These are phyloP conservation scores for Bucco capensis DNA, from an alignment of 2,113 vertebrate species.

Conservation along the genomic window DNA sequence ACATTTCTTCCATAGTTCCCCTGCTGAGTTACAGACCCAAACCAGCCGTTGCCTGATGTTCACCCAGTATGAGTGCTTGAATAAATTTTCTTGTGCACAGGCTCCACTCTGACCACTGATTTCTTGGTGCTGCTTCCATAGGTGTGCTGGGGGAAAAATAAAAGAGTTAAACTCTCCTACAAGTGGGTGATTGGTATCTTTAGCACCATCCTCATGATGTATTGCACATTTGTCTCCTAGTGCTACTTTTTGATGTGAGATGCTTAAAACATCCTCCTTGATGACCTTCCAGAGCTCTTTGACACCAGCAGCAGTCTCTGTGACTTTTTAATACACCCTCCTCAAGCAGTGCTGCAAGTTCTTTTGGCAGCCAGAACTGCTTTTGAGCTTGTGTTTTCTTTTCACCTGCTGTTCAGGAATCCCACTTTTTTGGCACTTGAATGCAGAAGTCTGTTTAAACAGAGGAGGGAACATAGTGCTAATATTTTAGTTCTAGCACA, in stretches of 20 bases:
- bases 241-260: background rate
- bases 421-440: conserved; percentile 17
- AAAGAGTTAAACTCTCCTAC: background rate
- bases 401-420: conserved; percentile 63
- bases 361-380: conserved; percentile 22
- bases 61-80: background rate
- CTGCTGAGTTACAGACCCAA: background rate
- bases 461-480: background rate
- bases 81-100: background rate
- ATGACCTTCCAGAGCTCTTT: conserved; percentile 3
- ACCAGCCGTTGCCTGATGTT: background rate
- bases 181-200: background rate
- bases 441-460: conserved; percentile 19
- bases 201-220: background rate
- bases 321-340: background rate
- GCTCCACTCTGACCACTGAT: background rate
- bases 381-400: conserved; percentile 47
- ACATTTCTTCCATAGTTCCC: background rate
- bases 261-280: background rate
- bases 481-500: conserved; percentile 3
- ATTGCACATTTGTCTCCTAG: background rate
- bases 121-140: background rate
- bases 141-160: background rate
- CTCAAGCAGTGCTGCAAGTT: conserved; percentile 11
- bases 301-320: background rate